Conservation (phyloP, 2,888 invertebrate species). For the Pollenia angustigena region DNA sequence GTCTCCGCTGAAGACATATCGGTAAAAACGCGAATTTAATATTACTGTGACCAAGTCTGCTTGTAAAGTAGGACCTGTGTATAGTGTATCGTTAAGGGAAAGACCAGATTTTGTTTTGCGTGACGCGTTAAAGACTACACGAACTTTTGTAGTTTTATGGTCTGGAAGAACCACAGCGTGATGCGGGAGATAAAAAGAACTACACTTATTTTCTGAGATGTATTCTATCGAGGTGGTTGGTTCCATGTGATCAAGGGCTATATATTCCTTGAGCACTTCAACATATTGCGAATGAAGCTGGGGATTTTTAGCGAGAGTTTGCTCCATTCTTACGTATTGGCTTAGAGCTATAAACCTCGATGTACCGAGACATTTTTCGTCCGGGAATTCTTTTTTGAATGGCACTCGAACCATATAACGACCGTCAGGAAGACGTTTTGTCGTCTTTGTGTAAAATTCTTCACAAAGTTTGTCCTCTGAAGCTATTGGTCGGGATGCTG, state of each 20-base stretch:
- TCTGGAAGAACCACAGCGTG: too few relatives aligned
- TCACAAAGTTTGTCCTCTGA: neutral
- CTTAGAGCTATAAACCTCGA: too few relatives aligned
- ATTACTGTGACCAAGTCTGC: neutral
- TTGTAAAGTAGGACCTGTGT: conserved; percentile 14
- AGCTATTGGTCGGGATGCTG: neutral
- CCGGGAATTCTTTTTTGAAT: too few relatives aligned
- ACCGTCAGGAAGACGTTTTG: too few relatives aligned
- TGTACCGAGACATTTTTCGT: too few relatives aligned
- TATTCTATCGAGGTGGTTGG: neutral
- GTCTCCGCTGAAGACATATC: conserved; percentile 34
- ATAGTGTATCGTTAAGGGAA: conserved; percentile 21
- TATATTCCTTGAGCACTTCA: conserved; percentile 21
- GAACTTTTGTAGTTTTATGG: too few relatives aligned
- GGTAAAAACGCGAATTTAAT: conserved; percentile 28
- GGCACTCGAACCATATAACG: too few relatives aligned
- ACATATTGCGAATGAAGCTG: neutral
- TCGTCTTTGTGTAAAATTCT: too few relatives aligned
- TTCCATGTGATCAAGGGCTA: conserved; percentile 17
- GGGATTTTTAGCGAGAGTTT: too few relatives aligned
- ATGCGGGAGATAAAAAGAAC: neutral
- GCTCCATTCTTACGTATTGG: too few relatives aligned
- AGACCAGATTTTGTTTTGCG: neutral
- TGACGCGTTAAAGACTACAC: too few relatives aligned
- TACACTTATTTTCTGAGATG: neutral